Base-by-base conservation (phyloP, 1,140 invertebrate species). In the Lysiphlebus fabarum region DNA sequence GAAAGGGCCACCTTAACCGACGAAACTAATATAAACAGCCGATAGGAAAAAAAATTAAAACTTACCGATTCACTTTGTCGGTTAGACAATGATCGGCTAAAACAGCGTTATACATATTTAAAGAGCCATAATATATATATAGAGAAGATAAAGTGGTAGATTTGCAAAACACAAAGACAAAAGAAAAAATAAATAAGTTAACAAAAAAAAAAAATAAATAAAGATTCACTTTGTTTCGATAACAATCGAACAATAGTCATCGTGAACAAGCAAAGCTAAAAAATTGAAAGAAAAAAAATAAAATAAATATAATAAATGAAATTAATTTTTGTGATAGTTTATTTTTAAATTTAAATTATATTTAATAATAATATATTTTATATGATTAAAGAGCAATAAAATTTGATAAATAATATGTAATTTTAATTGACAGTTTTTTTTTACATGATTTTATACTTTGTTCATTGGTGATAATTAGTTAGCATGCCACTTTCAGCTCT, bases 401-500 rank as follows among this genome's bases (percentile, higher is more conserved):
- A 26, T 26, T 26, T 26, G 17, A 26, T 26, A 26, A 26, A 26
- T 26, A 26, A 4, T 26, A 26, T 26, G 17, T 26, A 26, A 26
- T 26, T 26, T 26, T 26, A 26, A 26, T 26, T 26, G 17, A 26
- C 4, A 26, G 17, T 4, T n/a, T n/a, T n/a, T n/a, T n/a, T n/a
- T n/a, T 26, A 37, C 34, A 34, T 12, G 14, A 7, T 8, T 49
- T 49, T 26, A 8, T 26, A 63, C 55, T 56, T 14, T 59, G 56
- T 44, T 62, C 64, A 58, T 67, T 68, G 65, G 58, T 37, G 43
- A 44, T 68, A 67, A 68, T 67, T 68, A 68, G 64, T 64, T 62
- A 65, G 65, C 57, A 67, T 56, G 59, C 47, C 63, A 55, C 56
- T 59, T 49, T 54, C 59, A 62, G 62, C 64, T 66, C 64, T 62